phyloP scores from a whole-genome alignment of 2,113 vertebrate species.

The Melanotaenia duboulayi region DNA sequence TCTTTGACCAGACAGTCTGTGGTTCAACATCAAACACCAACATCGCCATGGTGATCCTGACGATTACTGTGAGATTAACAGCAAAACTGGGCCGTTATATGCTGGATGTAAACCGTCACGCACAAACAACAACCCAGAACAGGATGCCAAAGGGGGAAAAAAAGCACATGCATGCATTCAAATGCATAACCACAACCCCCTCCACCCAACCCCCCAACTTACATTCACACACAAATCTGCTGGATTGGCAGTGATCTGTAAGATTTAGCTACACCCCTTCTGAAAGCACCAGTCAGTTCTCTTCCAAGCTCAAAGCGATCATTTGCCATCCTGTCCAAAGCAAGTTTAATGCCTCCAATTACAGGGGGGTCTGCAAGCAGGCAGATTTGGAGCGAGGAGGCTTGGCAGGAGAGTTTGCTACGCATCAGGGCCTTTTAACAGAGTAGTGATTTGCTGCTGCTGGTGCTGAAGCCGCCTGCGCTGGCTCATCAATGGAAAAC shows the following conservation, averaged over 20 bases:
- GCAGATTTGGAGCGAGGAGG: conserved; percentile 79
- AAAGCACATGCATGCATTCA: conserved; percentile 13
- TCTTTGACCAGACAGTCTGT: conserved; percentile 47
- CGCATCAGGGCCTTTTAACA: conserved; percentile 83
- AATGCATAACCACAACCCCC: background rate
- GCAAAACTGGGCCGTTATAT: conserved; percentile 10
- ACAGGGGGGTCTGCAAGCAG: conserved; percentile 77
- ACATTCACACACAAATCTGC: conserved; percentile 53
- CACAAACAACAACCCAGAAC: conserved; percentile 31
- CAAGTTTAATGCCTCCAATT: conserved; percentile 85
- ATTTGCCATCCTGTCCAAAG: conserved; percentile 82
- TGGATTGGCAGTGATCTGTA: conserved; percentile 75
- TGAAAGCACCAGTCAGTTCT: conserved; percentile 78
- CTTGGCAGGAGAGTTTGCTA: conserved; percentile 80
- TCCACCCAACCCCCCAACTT: too few relatives aligned
- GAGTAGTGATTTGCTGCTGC: conserved; percentile 81
- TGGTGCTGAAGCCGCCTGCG: conserved; percentile 69
- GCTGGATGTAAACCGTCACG: conserved; percentile 48
- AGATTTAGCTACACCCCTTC: conserved; percentile 71
- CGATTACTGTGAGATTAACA: conserved; percentile 72
- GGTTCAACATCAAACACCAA: conserved; percentile 53
- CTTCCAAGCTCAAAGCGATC: conserved; percentile 76
- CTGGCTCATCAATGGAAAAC: conserved; percentile 81
- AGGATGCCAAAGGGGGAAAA: background rate
- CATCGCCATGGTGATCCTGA: conserved; percentile 40